These are phyloP conservation scores for Pogoniulus pusillus DNA, from an alignment of 2,797 vertebrate species.

Conservation along the genomic window DNA sequence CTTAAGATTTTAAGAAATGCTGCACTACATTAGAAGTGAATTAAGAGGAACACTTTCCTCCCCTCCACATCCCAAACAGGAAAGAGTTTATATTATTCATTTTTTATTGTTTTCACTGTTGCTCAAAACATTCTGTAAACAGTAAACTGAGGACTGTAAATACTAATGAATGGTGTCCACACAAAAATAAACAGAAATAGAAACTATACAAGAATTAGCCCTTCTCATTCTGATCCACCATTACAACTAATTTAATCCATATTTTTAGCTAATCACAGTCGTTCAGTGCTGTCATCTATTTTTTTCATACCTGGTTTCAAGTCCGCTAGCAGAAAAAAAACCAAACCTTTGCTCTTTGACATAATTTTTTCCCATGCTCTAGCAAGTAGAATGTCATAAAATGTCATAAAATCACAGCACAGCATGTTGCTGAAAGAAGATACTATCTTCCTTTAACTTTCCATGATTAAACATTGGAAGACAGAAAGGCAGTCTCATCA, in stretches of 20 bases:
- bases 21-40: not conserved
- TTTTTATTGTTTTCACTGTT: slow-evolving; percentile 8
- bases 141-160: not conserved
- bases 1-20: not conserved
- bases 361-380: not conserved
- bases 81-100: not conserved
- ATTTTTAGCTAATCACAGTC: not conserved
- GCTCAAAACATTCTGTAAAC: slow-evolving; percentile 28
- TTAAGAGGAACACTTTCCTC: not conserved
- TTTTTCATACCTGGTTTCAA: not conserved
- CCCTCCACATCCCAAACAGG: not conserved
- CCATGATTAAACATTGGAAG: not conserved
- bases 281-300: not conserved
- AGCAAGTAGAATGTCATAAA: slow-evolving; percentile 4
- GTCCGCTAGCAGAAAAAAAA: slow-evolving; percentile 27
- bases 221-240: not conserved
- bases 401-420: not conserved
- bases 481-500: not conserved
- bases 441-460: not conserved
- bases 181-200: not conserved
- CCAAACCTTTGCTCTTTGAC: not conserved
- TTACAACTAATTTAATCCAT: not conserved
- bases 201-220: not conserved
- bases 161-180: not conserved
- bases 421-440: slow-evolving; percentile 16